Base-by-base conservation (phyloP, 1,140 invertebrate species). In the Lordiphosa collinella region DNA sequence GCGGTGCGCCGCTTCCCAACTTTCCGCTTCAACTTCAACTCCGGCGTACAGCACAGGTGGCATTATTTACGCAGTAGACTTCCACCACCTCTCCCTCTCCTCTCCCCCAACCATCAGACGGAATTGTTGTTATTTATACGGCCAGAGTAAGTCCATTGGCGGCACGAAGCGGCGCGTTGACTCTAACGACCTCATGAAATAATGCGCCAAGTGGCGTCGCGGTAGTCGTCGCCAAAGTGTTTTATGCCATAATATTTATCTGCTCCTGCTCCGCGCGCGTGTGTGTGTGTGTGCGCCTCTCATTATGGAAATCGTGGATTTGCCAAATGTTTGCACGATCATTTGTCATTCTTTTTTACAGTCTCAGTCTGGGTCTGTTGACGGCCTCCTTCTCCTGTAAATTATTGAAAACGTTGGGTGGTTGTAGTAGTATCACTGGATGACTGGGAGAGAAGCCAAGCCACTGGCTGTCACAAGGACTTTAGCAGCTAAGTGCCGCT, bases 221-320 rank as follows among this genome's bases (percentile, higher is more conserved):
- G 14, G 36, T 25, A 35, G 36, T 16, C 40, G 34, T 35, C 44
- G 65, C 50, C 75, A 80, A 80, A 80, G 78, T 84, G 78, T 84
- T 84, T 84, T 84, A 84, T 84, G 78, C 78, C 73, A 84, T 84
- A 84, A 84, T 84, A 84, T 84, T 84, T 84, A 84, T 84, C 72
- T 64, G 48, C 43, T 44, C 29, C 32, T 29, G 25, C 25, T 29
- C 25, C 25, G 32, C 31, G 35, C 44, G 34, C 31, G 35, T 36
- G 31, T 47, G 35, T 37, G 44, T 48, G 38, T 58, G 37, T 35
- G 59, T 65, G 61, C 43, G 48, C 54, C 56, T 46, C 74, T 84
- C 68, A 84, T 84, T 84, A 84, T 84, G 78, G 79, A 84, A 84
- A 84, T 84, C 79, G 78, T 69, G 78, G 79, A 84, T 84, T 84